Percentiles rank a stretch among this genome's conserved stretches.
These are phyloP conservation scores for Synergus umbraculus DNA, from an alignment of 2,888 invertebrate species.

Conservation along the genomic window DNA sequence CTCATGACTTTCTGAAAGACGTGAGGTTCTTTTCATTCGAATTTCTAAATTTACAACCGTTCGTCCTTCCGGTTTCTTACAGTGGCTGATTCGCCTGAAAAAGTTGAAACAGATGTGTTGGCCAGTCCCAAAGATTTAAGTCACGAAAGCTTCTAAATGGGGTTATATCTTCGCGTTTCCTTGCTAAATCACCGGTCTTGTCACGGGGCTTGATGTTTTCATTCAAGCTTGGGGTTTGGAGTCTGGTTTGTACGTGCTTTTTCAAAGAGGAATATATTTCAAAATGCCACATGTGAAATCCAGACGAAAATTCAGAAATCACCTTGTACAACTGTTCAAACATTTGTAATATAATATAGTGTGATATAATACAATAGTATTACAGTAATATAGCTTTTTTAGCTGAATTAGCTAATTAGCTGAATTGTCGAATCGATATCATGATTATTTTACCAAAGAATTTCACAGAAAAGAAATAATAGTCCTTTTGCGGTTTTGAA, in stretches of 20 bases:
- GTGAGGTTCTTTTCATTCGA: neutral
- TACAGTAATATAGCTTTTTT: too few relatives aligned
- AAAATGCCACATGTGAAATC: slow-evolving; percentile 17
- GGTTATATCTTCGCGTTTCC: slow-evolving; percentile 27
- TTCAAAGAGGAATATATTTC: slow-evolving; percentile 2
- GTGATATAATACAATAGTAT: too few relatives aligned
- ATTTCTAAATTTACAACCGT: slow-evolving; percentile 34
- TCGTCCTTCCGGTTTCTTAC: slow-evolving; percentile 15
- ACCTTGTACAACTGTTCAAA: too few relatives aligned
- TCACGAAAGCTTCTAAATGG: slow-evolving; percentile 29
- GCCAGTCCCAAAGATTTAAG: slow-evolving; percentile 10
- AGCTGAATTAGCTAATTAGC: too few relatives aligned
- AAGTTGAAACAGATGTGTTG: slow-evolving; percentile 7
- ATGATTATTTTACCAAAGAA: neutral
- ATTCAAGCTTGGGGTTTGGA: slow-evolving; percentile 17
- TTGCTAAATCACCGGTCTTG: slow-evolving; percentile 27
- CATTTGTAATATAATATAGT: too few relatives aligned
- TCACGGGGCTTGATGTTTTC: slow-evolving; percentile 26
- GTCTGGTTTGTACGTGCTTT: slow-evolving; percentile 8
- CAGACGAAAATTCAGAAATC: neutral
- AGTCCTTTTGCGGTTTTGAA: neutral
- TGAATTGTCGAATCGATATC: neutral
- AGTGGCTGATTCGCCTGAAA: neutral
- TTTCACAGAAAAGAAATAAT: neutral
- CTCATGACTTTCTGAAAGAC: neutral